These are phyloP conservation scores for Macrotrachela quadricornifera DNA, from an alignment of 1,140 invertebrate genomes.

Conservation along the genomic window DNA sequence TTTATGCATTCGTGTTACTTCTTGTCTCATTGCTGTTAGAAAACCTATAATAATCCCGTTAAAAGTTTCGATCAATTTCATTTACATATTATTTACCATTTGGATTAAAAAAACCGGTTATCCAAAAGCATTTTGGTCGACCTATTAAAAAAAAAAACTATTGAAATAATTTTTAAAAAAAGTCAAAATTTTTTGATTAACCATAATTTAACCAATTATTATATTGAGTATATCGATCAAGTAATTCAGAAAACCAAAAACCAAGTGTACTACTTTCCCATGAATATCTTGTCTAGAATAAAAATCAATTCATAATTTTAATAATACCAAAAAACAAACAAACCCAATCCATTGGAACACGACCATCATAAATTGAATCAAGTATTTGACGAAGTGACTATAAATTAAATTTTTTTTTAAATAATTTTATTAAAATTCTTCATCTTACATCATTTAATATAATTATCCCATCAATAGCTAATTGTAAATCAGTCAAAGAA, in stretches of 20 bases:
- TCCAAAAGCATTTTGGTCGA: conserved; percentile 65
- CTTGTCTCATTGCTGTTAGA: neutral
- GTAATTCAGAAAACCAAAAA: conserved; percentile 85
- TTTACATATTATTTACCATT: no score
- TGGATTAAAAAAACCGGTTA: conserved; percentile 92
- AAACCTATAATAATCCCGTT: no score
- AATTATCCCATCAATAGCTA: neutral
- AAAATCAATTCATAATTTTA: no score
- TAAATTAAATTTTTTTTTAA: no score
- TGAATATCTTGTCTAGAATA: conserved; percentile 41
- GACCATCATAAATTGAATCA: conserved; percentile 25
- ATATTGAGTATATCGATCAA: conserved; percentile 54
- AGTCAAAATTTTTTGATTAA: conserved; percentile 9
- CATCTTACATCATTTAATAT: conserved; percentile 9
- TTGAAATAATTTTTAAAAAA: neutral
- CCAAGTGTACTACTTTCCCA: conserved; percentile 86
- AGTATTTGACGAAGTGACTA: conserved; percentile 18
- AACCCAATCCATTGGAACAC: conserved; percentile 22
- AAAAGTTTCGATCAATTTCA: no score
- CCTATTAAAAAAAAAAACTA: conserved; percentile 35
- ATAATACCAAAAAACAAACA: neutral
- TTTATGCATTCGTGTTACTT: neutral
- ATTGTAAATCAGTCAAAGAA: neutral
- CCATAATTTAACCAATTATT: conserved; percentile 43
- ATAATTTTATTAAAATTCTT: no score